Evolutionary conservation across 2,113 vertebrate genomes (phyloP).

Genomic region (Amia ocellicauda): DNA sequence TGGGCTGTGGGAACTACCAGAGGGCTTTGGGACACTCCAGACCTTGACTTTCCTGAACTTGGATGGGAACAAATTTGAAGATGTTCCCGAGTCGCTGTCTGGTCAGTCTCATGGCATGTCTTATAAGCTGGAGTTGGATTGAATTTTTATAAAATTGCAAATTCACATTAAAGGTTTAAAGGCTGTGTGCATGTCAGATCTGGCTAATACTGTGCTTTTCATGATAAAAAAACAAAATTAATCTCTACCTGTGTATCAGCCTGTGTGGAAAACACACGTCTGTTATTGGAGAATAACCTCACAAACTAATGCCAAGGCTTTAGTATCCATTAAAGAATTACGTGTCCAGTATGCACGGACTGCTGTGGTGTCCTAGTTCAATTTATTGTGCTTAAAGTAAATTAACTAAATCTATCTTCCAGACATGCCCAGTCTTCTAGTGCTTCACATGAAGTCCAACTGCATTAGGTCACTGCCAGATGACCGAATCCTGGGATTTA

Average conservation of each 20-base stretch:
- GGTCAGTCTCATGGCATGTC: slow-evolving; percentile 16
- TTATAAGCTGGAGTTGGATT: no score
- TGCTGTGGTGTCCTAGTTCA: not conserved
- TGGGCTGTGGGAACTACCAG: slow-evolving; percentile 28
- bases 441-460: slow-evolving; percentile 30
- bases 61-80: slow-evolving; percentile 28
- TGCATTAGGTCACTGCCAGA: slow-evolving; percentile 28
- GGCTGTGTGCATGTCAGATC: no score
- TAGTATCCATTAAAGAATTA: not conserved
- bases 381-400: not conserved
- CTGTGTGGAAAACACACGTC: no score
- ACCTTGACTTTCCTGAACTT: slow-evolving; percentile 32
- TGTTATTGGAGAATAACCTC: no score
- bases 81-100: slow-evolving; percentile 23
- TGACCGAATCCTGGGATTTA: slow-evolving; percentile 31
- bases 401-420: slow-evolving; percentile 14
- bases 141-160: no score
- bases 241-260: no score
- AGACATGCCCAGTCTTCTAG: slow-evolving; percentile 33
- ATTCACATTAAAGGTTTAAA: no score
- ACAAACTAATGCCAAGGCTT: not conserved
- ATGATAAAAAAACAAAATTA: no score
- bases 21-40: slow-evolving; percentile 19
- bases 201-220: no score
- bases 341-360: not conserved